Percentiles rank a stretch among this genome's conserved stretches.
Conservation (phyloP, 2,113 vertebrate species). For the Probosciger aterrimus region DNA sequence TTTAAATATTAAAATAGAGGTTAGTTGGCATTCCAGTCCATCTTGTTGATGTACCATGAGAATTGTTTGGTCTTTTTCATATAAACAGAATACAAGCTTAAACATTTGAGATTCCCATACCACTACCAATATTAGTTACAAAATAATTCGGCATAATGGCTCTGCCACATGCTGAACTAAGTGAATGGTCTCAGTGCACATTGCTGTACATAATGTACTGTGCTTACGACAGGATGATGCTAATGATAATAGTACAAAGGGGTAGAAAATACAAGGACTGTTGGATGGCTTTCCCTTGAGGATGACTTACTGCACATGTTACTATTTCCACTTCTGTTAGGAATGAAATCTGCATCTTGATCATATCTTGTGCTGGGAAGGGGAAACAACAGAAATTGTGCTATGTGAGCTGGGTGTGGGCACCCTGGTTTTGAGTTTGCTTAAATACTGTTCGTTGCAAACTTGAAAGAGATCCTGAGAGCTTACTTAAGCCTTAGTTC, state of each 20-base stretch:
- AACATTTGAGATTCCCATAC: not conserved
- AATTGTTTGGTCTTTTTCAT: slow-evolving; percentile 38
- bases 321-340: not conserved
- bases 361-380: not conserved
- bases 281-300: not conserved
- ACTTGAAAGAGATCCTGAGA: not conserved
- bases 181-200: not conserved
- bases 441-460: not conserved
- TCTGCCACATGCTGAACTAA: not conserved
- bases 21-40: slow-evolving; percentile 67
- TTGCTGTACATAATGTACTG: slow-evolving; percentile 7
- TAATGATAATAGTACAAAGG: not conserved
- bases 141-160: not conserved
- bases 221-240: slow-evolving; percentile 20
- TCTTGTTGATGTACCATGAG: slow-evolving; percentile 66
- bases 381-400: not conserved
- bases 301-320: not conserved
- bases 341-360: not conserved
- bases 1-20: slow-evolving; percentile 77
- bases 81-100: slow-evolving; percentile 25
- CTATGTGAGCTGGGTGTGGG: not conserved
- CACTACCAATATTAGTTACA: not conserved
- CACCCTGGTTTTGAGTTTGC: not conserved
- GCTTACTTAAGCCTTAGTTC: not conserved
- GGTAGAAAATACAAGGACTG: not conserved